Conservation (phyloP, 2,797 vertebrate genomes). For the Hafferia zeledoni region DNA sequence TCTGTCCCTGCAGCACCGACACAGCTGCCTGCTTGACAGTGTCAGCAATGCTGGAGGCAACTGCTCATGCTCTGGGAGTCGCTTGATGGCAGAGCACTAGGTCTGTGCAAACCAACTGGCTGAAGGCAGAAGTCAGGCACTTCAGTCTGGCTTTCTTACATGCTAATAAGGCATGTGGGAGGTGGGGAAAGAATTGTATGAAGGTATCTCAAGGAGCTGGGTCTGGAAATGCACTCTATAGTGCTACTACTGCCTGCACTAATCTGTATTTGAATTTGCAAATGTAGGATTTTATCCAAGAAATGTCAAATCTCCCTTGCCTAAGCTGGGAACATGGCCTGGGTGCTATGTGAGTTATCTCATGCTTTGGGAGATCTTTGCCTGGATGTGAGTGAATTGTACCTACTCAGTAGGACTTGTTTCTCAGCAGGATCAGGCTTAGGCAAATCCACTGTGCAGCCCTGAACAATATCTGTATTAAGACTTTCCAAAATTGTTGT, state of each 20-base stretch:
- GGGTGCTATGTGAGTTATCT: not conserved
- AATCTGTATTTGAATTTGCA: not conserved
- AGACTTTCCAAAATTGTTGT: not conserved
- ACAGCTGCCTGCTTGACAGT: fast-evolving
- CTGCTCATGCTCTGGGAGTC: not conserved
- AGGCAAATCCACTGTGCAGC: not conserved
- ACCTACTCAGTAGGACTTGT: not conserved
- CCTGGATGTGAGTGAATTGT: not conserved
- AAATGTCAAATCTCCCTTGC: not conserved
- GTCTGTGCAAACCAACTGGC: not conserved
- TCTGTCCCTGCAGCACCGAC: not conserved
- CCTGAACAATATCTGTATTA: not conserved
- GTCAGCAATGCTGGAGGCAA: not conserved
- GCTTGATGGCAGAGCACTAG: not conserved
- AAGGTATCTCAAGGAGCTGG: not conserved
- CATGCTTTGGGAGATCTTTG: not conserved
- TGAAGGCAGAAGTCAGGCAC: not conserved
- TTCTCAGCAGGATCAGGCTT: not conserved
- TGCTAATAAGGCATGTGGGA: not conserved
- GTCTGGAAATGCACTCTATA: not conserved
- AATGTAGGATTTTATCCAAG: not conserved
- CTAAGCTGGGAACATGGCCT: not conserved
- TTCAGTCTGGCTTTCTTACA: not conserved
- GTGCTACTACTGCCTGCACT: not conserved
- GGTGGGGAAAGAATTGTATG: not conserved